Evolutionary conservation across 2,888 invertebrate species (phyloP).

Genomic region (Steinernema carpocapsae): DNA sequence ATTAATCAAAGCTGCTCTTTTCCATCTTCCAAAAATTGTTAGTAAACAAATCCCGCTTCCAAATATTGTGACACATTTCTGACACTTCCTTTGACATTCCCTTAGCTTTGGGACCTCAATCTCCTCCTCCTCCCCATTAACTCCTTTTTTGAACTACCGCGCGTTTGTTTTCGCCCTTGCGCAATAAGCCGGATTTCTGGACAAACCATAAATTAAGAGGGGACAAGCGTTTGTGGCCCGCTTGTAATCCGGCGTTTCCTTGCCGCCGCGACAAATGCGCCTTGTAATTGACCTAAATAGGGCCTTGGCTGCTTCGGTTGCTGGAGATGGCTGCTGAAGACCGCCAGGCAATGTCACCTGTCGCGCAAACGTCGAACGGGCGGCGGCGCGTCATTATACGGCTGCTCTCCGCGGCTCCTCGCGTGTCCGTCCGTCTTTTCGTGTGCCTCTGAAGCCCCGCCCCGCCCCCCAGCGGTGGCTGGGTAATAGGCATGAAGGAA

Average conservation of each 20-base stretch:
- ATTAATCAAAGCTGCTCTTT: too few species aligned
- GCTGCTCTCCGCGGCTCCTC: conserved; percentile 14
- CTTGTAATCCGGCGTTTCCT: not conserved
- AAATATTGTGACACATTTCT: too few species aligned
- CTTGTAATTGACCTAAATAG: conserved; percentile 26
- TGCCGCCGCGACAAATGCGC: conserved; percentile 16
- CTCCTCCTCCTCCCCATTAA: not conserved
- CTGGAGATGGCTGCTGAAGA: not conserved
- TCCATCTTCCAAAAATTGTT: too few species aligned
- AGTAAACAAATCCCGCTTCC: too few species aligned
- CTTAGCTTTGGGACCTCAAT: too few species aligned
- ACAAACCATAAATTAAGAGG: conserved; percentile 18
- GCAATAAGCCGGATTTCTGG: conserved; percentile 20
- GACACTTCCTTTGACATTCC: not conserved
- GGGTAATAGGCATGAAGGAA: conserved; percentile 28
- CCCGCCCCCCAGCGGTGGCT: not conserved
- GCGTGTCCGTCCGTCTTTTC: too few species aligned
- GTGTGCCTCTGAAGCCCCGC: too few species aligned
- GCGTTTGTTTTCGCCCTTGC: not conserved
- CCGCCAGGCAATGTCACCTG: not conserved
- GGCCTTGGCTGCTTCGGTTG: not conserved
- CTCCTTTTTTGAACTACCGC: not conserved
- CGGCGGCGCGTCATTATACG: conserved; percentile 6
- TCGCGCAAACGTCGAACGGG: not conserved
- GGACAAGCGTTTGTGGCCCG: conserved; percentile 3